Base-by-base conservation (phyloP, 2,797 vertebrate genomes). In the Rhinella marina region DNA sequence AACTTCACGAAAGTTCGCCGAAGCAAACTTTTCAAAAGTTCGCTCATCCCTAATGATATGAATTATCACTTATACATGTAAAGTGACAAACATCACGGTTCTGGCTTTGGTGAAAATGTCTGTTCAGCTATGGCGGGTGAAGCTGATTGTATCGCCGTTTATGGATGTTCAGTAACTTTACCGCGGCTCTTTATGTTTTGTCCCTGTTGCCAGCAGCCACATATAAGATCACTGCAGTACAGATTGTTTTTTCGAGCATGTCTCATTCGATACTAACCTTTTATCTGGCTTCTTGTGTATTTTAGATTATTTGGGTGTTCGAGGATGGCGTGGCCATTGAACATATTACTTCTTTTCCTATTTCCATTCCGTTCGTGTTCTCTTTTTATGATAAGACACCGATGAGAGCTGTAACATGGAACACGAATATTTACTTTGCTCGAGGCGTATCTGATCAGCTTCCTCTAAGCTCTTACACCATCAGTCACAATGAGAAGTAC, bases 291-390 rank as follows among this genome's bases (percentile, higher is more conserved):
- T 32, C 68, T 59, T 84, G 82, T 84, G 61, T 75, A 72, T 32
- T 84, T 84, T 84, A 84, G 82, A 84, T 84, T 73, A 84, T 72
- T 68, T 70, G 81, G 81, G 81, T 83, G 81, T 83, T 84, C 56
- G 68, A 73, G 54, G 68, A 56, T 84, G 82, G 68, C 54, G 82
- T 84, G 82, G 82, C 73, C 68, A 70, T 32, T 10, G 32, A 29
- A 83, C 81, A 83, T 72, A 29, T 70, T 72, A 29, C 81, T 83
- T 54, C 81, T 70, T 54, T 82, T 75, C 68, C 82, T 84, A 84
- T 59, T 16, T 73, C 56, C 27, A 84, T 75, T 84, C 68, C 82
- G 41, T 56, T 84, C 23, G 29, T 84, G 82, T 59, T 73, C 52
- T 73, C 19, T 23, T n/a, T 57, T 73, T 12, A 48, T 75, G 82